Evolutionary conservation across 2,888 invertebrate genomes (phyloP).

Genomic region (Aporophyla nigra): DNA sequence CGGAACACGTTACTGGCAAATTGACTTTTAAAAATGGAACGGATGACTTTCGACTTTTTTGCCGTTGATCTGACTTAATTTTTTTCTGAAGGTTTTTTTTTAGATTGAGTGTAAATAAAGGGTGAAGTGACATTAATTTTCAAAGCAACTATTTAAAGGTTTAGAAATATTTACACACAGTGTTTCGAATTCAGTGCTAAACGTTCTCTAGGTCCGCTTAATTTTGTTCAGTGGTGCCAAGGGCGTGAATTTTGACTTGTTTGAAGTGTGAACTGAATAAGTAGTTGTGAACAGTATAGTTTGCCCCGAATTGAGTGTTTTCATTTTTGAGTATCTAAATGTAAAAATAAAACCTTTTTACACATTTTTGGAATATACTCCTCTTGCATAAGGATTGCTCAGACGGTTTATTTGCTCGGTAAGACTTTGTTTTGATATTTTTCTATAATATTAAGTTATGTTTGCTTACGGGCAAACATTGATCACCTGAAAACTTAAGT

Average conservation of each 20-base stretch:
- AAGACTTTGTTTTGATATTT: slow-evolving; percentile 47
- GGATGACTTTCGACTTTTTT: slow-evolving; percentile 76
- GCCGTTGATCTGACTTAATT: slow-evolving; percentile 75
- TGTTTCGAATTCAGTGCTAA: slow-evolving; percentile 87
- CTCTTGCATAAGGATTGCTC: slow-evolving; percentile 68
- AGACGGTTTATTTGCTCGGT: slow-evolving; percentile 54
- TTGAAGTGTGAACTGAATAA: slow-evolving; percentile 84
- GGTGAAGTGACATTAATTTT: slow-evolving; percentile 67
- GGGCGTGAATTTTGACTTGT: slow-evolving; percentile 87
- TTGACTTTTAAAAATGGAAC: slow-evolving; percentile 80
- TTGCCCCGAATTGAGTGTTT: slow-evolving; percentile 73
- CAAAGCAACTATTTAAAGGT: slow-evolving; percentile 47
- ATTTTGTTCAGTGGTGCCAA: slow-evolving; percentile 86
- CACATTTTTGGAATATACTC: slow-evolving; percentile 58
- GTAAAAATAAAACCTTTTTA: no score
- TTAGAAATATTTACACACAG: slow-evolving; percentile 75
- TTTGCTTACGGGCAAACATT: background rate
- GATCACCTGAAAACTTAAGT: background rate
- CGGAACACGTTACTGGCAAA: slow-evolving; percentile 71
- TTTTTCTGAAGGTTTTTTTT: slow-evolving; percentile 56
- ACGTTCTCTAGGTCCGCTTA: slow-evolving; percentile 83
- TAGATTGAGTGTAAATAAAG: slow-evolving; percentile 48
- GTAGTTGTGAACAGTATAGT: slow-evolving; percentile 77
- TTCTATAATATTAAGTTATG: background rate
- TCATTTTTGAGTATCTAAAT: slow-evolving; percentile 53